Evolutionary conservation across 1,140 invertebrate genomes (phyloP), one percentile per base, ranked within the genome.

Genomic region (Holotrichia oblita): DNA sequence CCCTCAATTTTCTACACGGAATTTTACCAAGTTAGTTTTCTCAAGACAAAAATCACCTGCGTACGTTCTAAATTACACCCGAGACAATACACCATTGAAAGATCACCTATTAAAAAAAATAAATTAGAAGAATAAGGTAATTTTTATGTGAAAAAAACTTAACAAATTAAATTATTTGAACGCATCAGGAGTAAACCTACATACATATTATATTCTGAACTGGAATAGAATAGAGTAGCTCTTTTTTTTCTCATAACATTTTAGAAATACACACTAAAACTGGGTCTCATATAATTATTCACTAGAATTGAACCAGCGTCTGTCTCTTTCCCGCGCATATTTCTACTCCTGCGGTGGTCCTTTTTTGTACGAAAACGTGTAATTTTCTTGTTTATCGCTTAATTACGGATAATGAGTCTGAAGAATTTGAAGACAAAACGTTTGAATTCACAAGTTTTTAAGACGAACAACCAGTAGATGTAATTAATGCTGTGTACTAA

Each of bases 41-140:
- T 34, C 27, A 34, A 34, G 27, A 1, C 27, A 55, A 55, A 17
- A 55, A 17, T 55, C n/a, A 55, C n/a, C 17, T 55, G 48, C n/a
- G 12, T 55, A 55, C 48, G 48, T 17, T n/a, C 48, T 17, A 55
- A 55, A 55, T 55, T 55, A 55, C 48, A 6, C 48, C 17, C 17
- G 14, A n/a, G 14, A 55, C 48, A 55, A 17, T 17, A 17, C 48
- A n/a, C 7, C 48, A 7, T 14, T 12, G 10, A 55, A 55, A 14
- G 48, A 14, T 17, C 14, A 55, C 12, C 48, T n/a, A 2, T n/a
- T 55, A 14, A 6, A 55, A n/a, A 55, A n/a, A 6, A 14, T 7
- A 55, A 55, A 14, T 55, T 55, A 55, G 48, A 55, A 55, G 48
- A 55, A 55, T 55, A 55, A 55, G 48, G 48, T 55, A 17, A 55